phyloP scores from a whole-genome alignment of 1,140 invertebrate genomes.

The Ceratosolen solmsi region DNA sequence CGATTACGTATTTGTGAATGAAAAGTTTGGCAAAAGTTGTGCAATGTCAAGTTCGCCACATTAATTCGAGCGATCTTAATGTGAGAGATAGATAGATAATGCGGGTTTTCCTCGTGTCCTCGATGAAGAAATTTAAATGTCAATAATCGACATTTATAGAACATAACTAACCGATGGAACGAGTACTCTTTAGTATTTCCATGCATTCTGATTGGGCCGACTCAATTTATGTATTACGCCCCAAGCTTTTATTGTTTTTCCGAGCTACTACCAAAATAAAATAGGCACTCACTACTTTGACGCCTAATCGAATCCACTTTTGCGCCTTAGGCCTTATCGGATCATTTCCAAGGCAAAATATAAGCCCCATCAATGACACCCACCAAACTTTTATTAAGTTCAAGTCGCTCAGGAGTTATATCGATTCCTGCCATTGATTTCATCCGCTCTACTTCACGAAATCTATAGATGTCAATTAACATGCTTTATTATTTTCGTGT shows the following conservation, averaged over 20 bases:
- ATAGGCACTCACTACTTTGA: neutral
- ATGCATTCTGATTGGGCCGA: neutral
- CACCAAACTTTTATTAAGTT: neutral
- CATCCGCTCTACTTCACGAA: too few species aligned
- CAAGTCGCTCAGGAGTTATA: neutral
- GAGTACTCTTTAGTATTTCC: neutral
- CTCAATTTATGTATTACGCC: neutral
- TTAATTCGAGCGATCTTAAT: neutral
- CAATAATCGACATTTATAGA: neutral
- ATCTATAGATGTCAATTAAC: too few species aligned
- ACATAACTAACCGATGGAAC: neutral
- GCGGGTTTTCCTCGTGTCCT: neutral
- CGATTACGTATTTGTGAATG: neutral
- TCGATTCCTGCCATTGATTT: neutral
- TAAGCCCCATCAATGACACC: neutral
- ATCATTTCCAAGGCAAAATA: neutral
- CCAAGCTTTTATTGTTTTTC: neutral
- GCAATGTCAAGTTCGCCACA: neutral
- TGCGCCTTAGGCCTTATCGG: neutral
- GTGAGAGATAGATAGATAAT: neutral
- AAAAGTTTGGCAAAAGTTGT: neutral
- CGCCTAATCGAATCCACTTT: slow-evolving; percentile 2
- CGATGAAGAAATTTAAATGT: neutral
- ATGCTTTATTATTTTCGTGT: too few species aligned
- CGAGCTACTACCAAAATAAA: neutral